Conservation (phyloP, 2,888 invertebrate genomes). For the Steinernema carpocapsae region DNA sequence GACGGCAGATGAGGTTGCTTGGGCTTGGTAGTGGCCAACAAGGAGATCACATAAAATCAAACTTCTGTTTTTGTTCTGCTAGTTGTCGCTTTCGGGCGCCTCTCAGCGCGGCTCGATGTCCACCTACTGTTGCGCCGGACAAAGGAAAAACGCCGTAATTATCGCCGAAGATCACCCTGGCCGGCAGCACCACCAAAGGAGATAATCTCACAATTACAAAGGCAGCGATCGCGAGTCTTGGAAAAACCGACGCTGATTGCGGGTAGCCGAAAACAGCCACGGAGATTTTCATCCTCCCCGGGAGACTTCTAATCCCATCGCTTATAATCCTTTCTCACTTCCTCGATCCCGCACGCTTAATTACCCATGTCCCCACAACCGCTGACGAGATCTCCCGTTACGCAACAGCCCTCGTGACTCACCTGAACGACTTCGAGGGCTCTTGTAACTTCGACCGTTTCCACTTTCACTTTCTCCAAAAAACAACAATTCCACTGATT, state of each 20-base stretch:
- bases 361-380: background rate
- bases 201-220: conserved; percentile 35
- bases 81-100: background rate
- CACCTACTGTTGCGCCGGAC: conserved; percentile 32
- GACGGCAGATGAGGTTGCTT: too few species aligned
- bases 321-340: conserved; percentile 6
- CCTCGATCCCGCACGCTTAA: conserved; percentile 26
- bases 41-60: too few species aligned
- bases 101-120: conserved; percentile 11
- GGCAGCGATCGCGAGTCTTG: conserved; percentile 15
- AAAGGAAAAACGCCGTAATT: conserved; percentile 33
- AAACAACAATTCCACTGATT: conserved; percentile 31
- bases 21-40: too few species aligned
- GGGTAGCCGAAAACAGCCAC: background rate
- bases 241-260: conserved; percentile 33
- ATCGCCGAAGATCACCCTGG: conserved; percentile 29
- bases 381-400: background rate
- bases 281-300: background rate
- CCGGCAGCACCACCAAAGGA: conserved; percentile 30
- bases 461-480: conserved; percentile 9
- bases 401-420: conserved; percentile 25
- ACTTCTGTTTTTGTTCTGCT: conserved; percentile 3
- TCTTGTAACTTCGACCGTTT: background rate
- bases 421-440: background rate
- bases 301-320: conserved; percentile 29